These are phyloP conservation scores for Paracanthobrama guichenoti DNA, from an alignment of 2,113 vertebrate species.

Conservation along the genomic window DNA sequence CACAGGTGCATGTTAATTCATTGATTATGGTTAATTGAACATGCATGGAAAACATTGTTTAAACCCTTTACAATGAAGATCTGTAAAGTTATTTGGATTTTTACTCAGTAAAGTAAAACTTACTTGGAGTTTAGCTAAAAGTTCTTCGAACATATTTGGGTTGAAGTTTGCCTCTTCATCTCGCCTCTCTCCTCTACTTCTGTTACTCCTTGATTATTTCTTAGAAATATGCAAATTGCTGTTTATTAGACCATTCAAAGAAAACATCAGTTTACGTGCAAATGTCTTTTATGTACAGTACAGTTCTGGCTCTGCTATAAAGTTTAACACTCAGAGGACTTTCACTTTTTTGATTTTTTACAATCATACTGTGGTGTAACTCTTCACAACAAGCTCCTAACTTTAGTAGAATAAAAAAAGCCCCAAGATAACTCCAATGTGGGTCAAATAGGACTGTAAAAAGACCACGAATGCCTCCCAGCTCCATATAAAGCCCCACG, in stretches of 20 bases:
- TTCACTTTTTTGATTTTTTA: slow-evolving; percentile 17
- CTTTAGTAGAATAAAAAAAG: neutral
- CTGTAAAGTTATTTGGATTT: too few species aligned
- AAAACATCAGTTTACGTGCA: slow-evolving; percentile 11
- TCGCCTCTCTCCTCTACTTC: neutral
- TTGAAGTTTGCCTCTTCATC: neutral
- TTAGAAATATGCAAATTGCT: neutral
- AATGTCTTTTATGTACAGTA: neutral
- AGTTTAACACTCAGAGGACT: neutral
- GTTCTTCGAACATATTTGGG: too few species aligned
- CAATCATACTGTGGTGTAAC: slow-evolving; percentile 3
- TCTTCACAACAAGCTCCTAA: slow-evolving; percentile 8
- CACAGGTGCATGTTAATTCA: too few species aligned
- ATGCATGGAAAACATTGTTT: too few species aligned
- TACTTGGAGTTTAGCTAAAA: too few species aligned
- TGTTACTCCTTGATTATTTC: neutral
- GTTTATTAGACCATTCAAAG: slow-evolving; percentile 8
- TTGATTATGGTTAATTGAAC: too few species aligned
- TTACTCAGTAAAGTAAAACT: too few species aligned
- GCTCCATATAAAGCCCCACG: neutral
- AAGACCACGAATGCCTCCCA: slow-evolving; percentile 36
- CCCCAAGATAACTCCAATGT: slow-evolving; percentile 33
- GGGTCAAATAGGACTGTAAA: slow-evolving; percentile 36
- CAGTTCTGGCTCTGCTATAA: neutral
- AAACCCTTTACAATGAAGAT: too few species aligned